Evolutionary conservation across 64 coral and sea anemone genomes (phyloP).

Genomic region (Porites lutea): DNA sequence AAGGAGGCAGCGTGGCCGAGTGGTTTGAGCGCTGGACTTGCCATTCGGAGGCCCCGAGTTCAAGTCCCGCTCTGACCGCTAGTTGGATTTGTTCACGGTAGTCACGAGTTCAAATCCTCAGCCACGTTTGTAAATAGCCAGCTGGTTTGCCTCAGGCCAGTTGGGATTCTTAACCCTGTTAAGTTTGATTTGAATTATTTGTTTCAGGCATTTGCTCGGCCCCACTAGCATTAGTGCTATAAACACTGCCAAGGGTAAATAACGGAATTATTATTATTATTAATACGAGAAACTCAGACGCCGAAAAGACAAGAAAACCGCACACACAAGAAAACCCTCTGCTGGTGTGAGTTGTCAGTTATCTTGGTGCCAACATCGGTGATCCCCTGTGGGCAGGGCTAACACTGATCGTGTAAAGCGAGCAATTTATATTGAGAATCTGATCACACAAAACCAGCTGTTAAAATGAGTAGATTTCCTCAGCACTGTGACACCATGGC

Average conservation of each 20-base stretch:
- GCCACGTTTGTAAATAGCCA: too few relatives aligned
- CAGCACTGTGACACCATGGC: neutral
- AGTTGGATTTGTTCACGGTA: too few relatives aligned
- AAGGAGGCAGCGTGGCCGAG: too few relatives aligned
- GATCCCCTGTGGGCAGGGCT: neutral
- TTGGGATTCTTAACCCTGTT: too few relatives aligned
- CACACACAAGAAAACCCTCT: neutral
- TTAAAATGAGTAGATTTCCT: neutral
- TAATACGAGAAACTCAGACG: neutral
- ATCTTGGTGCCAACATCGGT: neutral
- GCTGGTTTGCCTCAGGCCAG: too few relatives aligned
- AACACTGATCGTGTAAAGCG: neutral
- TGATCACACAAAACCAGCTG: conserved; percentile 21
- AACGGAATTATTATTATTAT: neutral
- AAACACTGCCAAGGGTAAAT: too few relatives aligned
- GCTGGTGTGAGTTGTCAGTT: neutral
- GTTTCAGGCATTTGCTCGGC: too few relatives aligned
- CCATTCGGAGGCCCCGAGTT: too few relatives aligned
- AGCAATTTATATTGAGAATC: neutral
- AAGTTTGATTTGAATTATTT: too few relatives aligned
- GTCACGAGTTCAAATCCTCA: neutral
- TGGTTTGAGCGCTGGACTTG: too few relatives aligned
- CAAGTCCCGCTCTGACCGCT: too few relatives aligned
- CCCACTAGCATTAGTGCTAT: too few relatives aligned
- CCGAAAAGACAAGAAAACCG: neutral